A percentile compares a stretch with the other conserved stretches of the same genome.
phyloP scores from a whole-genome alignment of 2,888 invertebrate genomes.

The Synanthedon andrenaeformis region DNA sequence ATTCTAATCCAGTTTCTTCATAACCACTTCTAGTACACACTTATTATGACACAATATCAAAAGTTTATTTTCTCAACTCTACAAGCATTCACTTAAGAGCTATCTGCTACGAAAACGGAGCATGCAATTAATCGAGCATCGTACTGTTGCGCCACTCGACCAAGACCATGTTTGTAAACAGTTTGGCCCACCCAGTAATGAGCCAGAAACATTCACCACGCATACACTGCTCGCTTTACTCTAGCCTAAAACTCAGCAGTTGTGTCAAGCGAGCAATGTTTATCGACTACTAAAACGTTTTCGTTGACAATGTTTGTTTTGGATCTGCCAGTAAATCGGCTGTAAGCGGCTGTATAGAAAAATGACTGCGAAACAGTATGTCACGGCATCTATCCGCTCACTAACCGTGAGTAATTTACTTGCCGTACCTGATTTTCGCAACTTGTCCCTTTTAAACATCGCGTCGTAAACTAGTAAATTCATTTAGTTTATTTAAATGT shows the following conservation, averaged over 20 bases:
- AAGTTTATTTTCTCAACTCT: slow-evolving; percentile 24
- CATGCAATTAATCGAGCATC: slow-evolving; percentile 48
- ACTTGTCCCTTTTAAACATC: slow-evolving; percentile 19
- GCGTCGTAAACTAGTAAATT: not conserved
- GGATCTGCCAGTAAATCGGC: slow-evolving; percentile 3
- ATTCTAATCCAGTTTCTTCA: slow-evolving; percentile 12
- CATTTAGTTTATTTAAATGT: not conserved
- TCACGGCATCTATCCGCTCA: slow-evolving; percentile 38
- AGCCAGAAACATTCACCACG: slow-evolving; percentile 8
- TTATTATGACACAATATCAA: slow-evolving; percentile 17
- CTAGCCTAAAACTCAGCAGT: not conserved
- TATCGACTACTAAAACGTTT: not conserved
- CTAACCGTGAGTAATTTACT: slow-evolving; percentile 28
- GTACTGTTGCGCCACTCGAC: slow-evolving; percentile 37
- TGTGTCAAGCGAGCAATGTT: slow-evolving; percentile 17
- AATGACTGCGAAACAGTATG: slow-evolving; percentile 39
- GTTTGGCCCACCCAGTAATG: slow-evolving; percentile 15
- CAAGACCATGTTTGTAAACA: slow-evolving; percentile 17
- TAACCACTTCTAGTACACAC: slow-evolving; percentile 4
- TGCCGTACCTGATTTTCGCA: slow-evolving; percentile 34
- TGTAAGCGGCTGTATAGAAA: slow-evolving; percentile 27
- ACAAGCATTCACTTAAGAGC: slow-evolving; percentile 22
- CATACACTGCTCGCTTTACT: slow-evolving; percentile 14
- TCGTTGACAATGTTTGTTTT: slow-evolving; percentile 2
- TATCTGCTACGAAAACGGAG: slow-evolving; percentile 38